Conservation (phyloP, 2,888 invertebrate genomes). For the Drosophila nr. perissopoda region DNA sequence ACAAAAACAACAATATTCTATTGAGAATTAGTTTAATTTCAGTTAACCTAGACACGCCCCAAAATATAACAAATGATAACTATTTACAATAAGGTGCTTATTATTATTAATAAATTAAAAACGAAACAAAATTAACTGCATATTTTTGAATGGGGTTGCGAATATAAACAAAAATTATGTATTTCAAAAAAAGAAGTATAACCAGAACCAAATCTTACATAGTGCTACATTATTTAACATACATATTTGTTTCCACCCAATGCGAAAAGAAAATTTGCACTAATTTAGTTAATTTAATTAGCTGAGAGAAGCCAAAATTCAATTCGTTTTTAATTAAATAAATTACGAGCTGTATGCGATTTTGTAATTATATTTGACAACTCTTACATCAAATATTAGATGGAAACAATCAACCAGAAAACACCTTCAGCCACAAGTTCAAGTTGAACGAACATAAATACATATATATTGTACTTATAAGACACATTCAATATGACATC, state of each 20-base stretch:
- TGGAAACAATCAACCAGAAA: background rate
- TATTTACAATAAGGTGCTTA: background rate
- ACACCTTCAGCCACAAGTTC: conserved; percentile 22
- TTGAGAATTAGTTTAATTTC: background rate
- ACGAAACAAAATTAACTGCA: background rate
- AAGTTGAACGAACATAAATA: conserved; percentile 11
- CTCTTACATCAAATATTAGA: background rate
- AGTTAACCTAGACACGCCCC: background rate
- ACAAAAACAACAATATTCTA: background rate
- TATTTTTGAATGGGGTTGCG: background rate
- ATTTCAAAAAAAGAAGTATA: background rate
- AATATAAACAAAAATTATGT: background rate
- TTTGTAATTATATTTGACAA: background rate
- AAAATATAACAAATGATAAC: background rate
- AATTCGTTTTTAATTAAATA: background rate
- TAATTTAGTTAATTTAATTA: background rate
- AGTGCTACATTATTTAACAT: background rate
- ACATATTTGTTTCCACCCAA: background rate
- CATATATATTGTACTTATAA: conserved; percentile 18
- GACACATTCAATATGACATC: conserved; percentile 10
- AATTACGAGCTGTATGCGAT: background rate
- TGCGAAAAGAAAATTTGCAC: background rate
- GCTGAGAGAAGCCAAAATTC: background rate
- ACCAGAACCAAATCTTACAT: background rate
- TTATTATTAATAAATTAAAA: background rate